Percentiles rank a stretch among this genome's conserved stretches.
Evolutionary conservation across 2,113 vertebrate genomes (phyloP).

Genomic region (Aleadryas rufinucha): DNA sequence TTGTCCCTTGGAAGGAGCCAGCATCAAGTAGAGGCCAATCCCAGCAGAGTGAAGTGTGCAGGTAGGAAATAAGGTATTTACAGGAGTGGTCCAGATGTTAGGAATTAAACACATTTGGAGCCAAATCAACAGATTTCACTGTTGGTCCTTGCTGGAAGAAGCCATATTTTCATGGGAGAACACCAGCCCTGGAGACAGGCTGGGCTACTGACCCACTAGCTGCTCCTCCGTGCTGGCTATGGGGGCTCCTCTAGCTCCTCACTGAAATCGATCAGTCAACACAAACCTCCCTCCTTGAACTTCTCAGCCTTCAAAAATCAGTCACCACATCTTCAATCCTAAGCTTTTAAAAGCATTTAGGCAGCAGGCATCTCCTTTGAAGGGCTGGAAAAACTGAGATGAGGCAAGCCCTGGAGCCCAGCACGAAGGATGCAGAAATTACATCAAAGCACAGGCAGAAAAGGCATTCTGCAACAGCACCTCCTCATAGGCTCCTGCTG

Average conservation of each 20-base stretch:
- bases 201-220: fast-evolving
- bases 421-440: neutral
- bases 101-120: neutral
- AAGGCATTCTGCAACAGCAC: neutral
- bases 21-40: neutral
- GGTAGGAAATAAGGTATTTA: neutral
- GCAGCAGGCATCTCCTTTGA: neutral
- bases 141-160: neutral
- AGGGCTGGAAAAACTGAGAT: neutral
- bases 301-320: neutral
- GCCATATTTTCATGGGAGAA: neutral
- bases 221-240: neutral
- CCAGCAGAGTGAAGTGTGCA: neutral
- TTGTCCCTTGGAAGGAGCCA: neutral
- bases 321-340: neutral
- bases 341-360: neutral
- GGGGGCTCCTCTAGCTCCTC: neutral
- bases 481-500: neutral
- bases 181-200: neutral
- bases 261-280: neutral
- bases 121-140: neutral
- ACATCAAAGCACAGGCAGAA: neutral
- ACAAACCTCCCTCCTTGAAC: neutral
- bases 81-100: neutral
- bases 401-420: neutral